A percentile compares a stretch with the other conserved stretches of the same genome.
Evolutionary conservation across 2,888 invertebrate genomes (phyloP).

Genomic region (Mantis religiosa): DNA sequence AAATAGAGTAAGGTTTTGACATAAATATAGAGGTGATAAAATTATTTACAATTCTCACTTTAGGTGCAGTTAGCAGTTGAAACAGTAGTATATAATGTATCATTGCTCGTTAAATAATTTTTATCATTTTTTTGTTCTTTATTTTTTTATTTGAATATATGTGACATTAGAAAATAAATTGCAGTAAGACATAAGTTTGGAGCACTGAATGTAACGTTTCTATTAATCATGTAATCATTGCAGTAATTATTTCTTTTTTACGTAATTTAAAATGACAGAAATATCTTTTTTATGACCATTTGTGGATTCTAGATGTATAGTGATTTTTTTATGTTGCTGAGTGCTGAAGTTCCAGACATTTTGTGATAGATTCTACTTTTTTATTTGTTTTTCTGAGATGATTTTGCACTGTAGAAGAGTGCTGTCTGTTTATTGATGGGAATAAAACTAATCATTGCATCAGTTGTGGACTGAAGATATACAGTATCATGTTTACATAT

Average conservation of each 20-base stretch:
- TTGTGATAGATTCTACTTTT: constrained; percentile 10
- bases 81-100: not conserved
- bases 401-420: not conserved
- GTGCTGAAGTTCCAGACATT: not conserved
- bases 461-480: not conserved
- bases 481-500: too few species aligned
- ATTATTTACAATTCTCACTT: not conserved
- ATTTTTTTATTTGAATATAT: not conserved
- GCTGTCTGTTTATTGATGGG: not conserved
- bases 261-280: not conserved
- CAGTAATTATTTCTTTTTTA: not conserved
- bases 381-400: not conserved
- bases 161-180: not conserved
- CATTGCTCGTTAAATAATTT: not conserved
- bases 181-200: not conserved
- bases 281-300: not conserved
- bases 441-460: not conserved
- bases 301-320: not conserved
- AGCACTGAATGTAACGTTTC: not conserved
- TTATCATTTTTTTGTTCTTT: not conserved
- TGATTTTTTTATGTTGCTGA: not conserved
- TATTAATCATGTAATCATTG: not conserved
- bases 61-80: not conserved
- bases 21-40: not conserved
- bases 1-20: not conserved